Base-by-base conservation (phyloP, 92 coral and sea anemone genomes). In the Umimayanthus chanpuru region DNA sequence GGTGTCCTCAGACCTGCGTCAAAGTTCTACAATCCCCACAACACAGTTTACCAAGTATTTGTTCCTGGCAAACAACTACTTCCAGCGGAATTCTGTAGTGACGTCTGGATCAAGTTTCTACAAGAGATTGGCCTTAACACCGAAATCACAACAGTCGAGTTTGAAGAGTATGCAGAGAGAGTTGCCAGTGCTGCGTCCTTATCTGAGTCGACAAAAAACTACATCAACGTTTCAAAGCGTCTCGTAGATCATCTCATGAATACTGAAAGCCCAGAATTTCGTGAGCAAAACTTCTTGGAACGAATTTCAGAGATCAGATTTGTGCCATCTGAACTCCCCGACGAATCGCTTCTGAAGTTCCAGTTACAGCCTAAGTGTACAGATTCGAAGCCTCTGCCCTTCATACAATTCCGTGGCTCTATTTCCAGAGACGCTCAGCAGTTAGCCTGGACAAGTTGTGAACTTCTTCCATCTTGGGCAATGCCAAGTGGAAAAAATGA, bases 391-490 rank as follows among this genome's bases (percentile, higher is more conserved):
- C 71, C 77, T n/a, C 20, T 66, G 3, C 58, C 84, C 18, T 71
- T 66, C 71, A 81, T 53, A 47, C 81, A 49, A 80, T 90, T 90
- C 64, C 32, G 58, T 23, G 84, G 88, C 50, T 90, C 93, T 73
- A 85, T 90, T 47, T 70, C 41, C 18, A 67, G 58, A 25, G 56
- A 55, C 2, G 76, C 67, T 56, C 21, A 70, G 43, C 68, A 72
- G 30, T 86, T 86, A 25, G 80, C 81, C 30, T 90, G 93, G 93
- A 86, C 93, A 65, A 87, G 90, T 61, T 88, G 88, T 40, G 39
- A 88, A 23, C 41, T 90, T 25, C 61, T 90, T 79, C 85, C 92
- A 73, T 39, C 61, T 1, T 44, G 82, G 73, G 90, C 76, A 18
- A 65, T 68, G 16, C 90, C 90, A 4, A 61, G 29, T 26, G 47